phyloP scores from a whole-genome alignment of 1,140 invertebrate genomes.

The Hypothenemus hampei region DNA sequence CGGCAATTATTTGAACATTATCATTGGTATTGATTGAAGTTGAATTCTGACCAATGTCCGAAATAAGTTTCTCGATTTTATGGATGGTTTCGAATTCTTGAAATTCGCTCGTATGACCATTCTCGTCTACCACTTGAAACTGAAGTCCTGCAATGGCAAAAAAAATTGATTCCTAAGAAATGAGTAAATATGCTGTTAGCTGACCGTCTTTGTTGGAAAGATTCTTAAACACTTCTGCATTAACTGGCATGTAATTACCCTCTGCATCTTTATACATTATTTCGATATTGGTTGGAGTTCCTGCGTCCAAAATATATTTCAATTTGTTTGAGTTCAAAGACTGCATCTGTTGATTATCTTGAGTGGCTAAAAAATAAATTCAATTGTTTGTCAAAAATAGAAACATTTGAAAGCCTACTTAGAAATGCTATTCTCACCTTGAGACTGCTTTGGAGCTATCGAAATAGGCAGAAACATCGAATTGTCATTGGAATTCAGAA shows the following conservation, averaged over 20 bases:
- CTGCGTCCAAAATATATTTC: slow-evolving; percentile 34
- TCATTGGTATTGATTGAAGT: too few species aligned
- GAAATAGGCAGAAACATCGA: slow-evolving; percentile 10
- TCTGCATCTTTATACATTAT: slow-evolving; percentile 41
- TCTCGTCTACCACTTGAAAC: slow-evolving; percentile 40
- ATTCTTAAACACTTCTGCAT: slow-evolving; percentile 39
- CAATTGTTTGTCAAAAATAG: too few species aligned
- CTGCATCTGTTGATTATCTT: slow-evolving; percentile 8
- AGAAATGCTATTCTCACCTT: not conserved
- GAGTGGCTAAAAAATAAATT: not conserved
- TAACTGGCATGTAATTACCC: slow-evolving; percentile 38
- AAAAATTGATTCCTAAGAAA: not conserved
- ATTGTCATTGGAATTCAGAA: slow-evolving; percentile 19
- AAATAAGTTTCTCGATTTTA: slow-evolving; percentile 46
- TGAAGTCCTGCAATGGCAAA: slow-evolving; percentile 29
- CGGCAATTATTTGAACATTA: too few species aligned
- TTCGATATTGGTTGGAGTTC: slow-evolving; percentile 34
- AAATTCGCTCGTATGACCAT: slow-evolving; percentile 37
- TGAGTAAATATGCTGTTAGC: not conserved
- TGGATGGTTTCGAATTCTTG: slow-evolving; percentile 44
- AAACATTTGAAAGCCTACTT: too few species aligned
- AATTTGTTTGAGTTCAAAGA: slow-evolving; percentile 35
- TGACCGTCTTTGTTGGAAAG: slow-evolving; percentile 29
- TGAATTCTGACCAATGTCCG: too few species aligned
- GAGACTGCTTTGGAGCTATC: not conserved